phyloP scores from a whole-genome alignment of 2,888 invertebrate species.

The Leptura quadrifasciata region DNA sequence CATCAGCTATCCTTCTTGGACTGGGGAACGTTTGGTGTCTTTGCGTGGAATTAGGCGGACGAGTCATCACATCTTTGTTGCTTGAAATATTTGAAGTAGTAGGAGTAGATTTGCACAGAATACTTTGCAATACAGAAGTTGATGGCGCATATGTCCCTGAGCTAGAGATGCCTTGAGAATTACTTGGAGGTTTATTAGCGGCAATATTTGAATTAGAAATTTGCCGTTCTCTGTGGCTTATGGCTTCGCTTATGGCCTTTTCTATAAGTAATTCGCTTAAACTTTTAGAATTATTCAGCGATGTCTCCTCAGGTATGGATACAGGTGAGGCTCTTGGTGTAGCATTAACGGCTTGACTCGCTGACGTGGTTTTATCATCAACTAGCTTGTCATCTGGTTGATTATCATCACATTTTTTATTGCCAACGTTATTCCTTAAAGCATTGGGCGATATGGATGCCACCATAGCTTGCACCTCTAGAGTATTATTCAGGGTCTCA shows the following conservation, averaged over 20 bases:
- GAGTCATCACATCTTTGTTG: not conserved
- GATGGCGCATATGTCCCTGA: not conserved
- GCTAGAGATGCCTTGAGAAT: too few relatives aligned
- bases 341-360: not conserved
- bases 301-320: not conserved
- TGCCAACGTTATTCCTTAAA: not conserved
- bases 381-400: not conserved
- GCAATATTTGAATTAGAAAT: not conserved
- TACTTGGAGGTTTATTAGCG: not conserved
- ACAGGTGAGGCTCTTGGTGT: not conserved
- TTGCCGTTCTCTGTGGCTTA: not conserved
- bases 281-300: not conserved
- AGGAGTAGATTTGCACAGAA: not conserved
- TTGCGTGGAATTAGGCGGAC: not conserved
- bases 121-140: not conserved
- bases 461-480: conserved; percentile 41
- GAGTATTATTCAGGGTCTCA: conserved; percentile 31
- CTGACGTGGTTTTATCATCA: not conserved
- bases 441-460: conserved; percentile 20
- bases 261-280: not conserved
- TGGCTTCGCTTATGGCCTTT: not conserved
- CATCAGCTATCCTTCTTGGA: not conserved
- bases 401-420: not conserved
- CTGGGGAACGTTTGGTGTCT: not conserved
- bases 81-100: not conserved